A percentile compares a stretch with the other conserved stretches of the same genome.
Evolutionary conservation across 2,113 vertebrate genomes (phyloP).

Genomic region (Strigops habroptila): DNA sequence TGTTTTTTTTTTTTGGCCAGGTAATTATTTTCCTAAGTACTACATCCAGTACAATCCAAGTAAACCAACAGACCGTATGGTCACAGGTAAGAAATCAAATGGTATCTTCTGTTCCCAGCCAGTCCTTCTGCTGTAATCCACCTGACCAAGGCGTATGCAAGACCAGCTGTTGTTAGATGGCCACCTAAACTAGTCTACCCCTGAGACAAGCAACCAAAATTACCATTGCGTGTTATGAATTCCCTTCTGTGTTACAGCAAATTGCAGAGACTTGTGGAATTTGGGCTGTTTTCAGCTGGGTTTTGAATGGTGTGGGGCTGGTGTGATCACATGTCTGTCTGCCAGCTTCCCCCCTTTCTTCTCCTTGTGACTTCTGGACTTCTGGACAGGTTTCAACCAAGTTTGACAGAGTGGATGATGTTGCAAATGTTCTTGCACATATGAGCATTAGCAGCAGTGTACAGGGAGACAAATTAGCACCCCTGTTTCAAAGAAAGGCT

Average conservation of each 20-base stretch:
- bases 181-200: neutral
- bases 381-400: neutral
- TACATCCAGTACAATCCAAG: neutral
- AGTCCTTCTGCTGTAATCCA: neutral
- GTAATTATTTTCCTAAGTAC: neutral
- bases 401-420: neutral
- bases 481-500: neutral
- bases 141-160: neutral
- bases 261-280: slow-evolving; percentile 23
- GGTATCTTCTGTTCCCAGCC: neutral
- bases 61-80: neutral
- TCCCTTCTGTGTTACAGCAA: slow-evolving; percentile 15
- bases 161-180: neutral
- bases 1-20: neutral
- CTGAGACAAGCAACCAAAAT: neutral
- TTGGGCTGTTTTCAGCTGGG: neutral
- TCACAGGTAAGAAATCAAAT: neutral
- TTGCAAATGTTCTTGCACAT: neutral
- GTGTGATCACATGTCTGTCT: neutral
- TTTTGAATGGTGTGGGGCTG: accelerated
- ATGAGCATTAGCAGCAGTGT: neutral
- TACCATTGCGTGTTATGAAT: neutral
- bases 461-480: neutral
- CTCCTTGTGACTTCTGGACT: neutral
- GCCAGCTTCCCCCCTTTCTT: neutral